Conservation (phyloP, 2,113 vertebrate genomes). For the human (Homo sapiens) region DNA sequence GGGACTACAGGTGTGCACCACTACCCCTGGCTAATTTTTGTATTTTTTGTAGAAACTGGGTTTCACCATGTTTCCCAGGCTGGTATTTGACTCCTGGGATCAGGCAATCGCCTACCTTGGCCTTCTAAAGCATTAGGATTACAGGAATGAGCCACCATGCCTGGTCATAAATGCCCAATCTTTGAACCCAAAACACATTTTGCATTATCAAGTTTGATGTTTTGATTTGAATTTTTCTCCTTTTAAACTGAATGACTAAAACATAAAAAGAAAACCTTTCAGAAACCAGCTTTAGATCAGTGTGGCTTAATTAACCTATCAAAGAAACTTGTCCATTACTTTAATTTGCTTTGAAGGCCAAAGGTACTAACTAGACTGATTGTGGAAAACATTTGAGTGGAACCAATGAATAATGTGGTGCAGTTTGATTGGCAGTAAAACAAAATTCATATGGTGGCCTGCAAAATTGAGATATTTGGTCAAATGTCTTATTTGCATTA, state of each 20-base stretch:
- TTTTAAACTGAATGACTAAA: conserved; percentile 18
- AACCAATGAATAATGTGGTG: neutral
- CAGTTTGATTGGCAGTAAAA: neutral
- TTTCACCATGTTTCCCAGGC: no score
- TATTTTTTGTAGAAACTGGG: no score
- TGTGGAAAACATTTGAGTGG: neutral
- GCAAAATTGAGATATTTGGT: neutral
- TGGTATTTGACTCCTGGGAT: no score
- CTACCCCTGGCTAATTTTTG: no score
- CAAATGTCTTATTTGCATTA: neutral
- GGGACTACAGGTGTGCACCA: no score
- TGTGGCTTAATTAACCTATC: neutral
- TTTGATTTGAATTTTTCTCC: conserved; percentile 23
- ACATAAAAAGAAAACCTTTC: neutral
- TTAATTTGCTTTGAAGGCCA: neutral
- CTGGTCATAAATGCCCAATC: no score
- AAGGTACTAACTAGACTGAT: neutral
- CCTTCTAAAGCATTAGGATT: no score
- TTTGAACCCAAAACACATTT: neutral
- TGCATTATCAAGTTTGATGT: neutral
- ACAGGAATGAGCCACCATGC: no score
- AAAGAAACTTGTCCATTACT: conserved; percentile 8
- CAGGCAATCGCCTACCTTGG: no score
- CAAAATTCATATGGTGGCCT: neutral
- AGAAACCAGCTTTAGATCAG: neutral